Conservation (phyloP, 2,113 vertebrate genomes). For the Sorex araneus region DNA sequence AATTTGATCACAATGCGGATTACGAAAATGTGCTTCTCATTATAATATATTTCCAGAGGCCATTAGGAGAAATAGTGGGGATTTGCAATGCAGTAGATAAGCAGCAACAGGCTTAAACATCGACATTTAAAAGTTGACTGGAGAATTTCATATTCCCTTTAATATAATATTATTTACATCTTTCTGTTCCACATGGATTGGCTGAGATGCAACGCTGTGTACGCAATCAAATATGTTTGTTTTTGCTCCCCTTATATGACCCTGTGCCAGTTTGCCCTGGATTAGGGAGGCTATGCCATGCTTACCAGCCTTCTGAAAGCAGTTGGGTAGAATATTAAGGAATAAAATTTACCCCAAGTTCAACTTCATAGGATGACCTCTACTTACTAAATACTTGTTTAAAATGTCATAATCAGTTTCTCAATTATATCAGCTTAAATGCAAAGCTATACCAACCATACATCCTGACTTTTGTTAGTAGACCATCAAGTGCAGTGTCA, state of each 20-base stretch:
- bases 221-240: background rate
- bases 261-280: background rate
- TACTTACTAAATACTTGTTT: slow-evolving; percentile 50
- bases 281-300: background rate
- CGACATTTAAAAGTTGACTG: slow-evolving; percentile 52
- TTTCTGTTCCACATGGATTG: slow-evolving; percentile 47
- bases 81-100: slow-evolving; percentile 73
- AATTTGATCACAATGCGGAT: slow-evolving; percentile 77
- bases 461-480: slow-evolving; percentile 43
- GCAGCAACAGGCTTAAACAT: slow-evolving; percentile 37
- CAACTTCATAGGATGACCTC: slow-evolving; percentile 11
- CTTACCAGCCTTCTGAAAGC: slow-evolving; percentile 19
- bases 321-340: background rate
- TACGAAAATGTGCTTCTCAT: slow-evolving; percentile 78
- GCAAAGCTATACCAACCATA: background rate
- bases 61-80: slow-evolving; percentile 66
- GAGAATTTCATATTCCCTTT: slow-evolving; percentile 67
- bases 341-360: slow-evolving; percentile 42
- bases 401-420: slow-evolving; percentile 66
- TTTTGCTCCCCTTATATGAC: background rate
- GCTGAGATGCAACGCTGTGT: background rate
- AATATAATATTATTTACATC: slow-evolving; percentile 67
- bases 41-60: slow-evolving; percentile 72
- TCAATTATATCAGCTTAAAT: slow-evolving; percentile 58
- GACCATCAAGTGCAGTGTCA: slow-evolving; percentile 77